Evolutionary conservation across 2,888 invertebrate species (phyloP).

Genomic region (Osedax frankpressi): DNA sequence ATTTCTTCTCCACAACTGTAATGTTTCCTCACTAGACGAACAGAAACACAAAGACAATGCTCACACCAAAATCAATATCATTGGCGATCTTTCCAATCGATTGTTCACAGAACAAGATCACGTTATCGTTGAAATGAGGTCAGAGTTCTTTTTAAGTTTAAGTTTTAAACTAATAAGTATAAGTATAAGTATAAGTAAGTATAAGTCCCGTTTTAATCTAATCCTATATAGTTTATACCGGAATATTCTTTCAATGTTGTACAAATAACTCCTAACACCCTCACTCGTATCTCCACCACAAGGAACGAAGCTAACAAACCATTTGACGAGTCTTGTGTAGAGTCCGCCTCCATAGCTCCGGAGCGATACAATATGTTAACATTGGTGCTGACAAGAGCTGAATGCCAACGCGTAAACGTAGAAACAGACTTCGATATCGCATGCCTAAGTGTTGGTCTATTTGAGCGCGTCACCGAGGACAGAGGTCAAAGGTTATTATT

Average conservation of each 20-base stretch:
- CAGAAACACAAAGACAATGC: neutral
- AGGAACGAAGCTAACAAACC: neutral
- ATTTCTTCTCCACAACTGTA: too few relatives aligned
- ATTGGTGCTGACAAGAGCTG: constrained; percentile 30
- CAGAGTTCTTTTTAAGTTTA: too few relatives aligned
- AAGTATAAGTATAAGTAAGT: too few relatives aligned
- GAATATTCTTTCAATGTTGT: too few relatives aligned
- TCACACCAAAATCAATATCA: constrained; percentile 28
- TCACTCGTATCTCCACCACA: too few relatives aligned
- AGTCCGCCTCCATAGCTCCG: neutral
- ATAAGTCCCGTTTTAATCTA: too few relatives aligned
- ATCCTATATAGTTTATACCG: too few relatives aligned
- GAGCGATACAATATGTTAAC: constrained; percentile 10
- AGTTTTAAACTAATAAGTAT: too few relatives aligned
- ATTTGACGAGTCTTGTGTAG: neutral
- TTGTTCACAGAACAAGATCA: constrained; percentile 34
- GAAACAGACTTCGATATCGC: constrained; percentile 35
- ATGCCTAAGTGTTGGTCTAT: constrained; percentile 32
- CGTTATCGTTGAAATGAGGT: constrained; percentile 33
- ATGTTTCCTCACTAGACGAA: too few relatives aligned
- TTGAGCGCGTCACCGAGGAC: constrained; percentile 32
- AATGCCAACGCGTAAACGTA: constrained; percentile 29
- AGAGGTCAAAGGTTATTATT: neutral
- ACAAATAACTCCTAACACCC: neutral
- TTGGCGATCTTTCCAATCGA: constrained; percentile 35